Percentiles rank a stretch among this genome's conserved stretches.
These are phyloP conservation scores for Carpatolechia fugitivella DNA, from an alignment of 2,888 invertebrate genomes.

Conservation along the genomic window DNA sequence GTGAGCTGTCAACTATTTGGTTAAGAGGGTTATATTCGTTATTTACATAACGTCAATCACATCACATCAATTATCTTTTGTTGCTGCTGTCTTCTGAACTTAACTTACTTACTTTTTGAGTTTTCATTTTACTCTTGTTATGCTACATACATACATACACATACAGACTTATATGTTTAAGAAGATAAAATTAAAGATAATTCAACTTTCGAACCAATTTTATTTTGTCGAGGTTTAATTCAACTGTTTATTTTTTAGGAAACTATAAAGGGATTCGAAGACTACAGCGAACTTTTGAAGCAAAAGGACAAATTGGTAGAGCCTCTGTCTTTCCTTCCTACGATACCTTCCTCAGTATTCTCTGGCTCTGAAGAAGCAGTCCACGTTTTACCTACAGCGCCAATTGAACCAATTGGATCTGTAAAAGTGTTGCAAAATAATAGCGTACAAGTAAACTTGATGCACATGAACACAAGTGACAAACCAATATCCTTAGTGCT, in stretches of 20 bases:
- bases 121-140: too few relatives aligned
- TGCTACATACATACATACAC: too few relatives aligned
- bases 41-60: too few relatives aligned
- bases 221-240: too few relatives aligned
- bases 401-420: constrained; percentile 64
- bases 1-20: too few relatives aligned
- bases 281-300: constrained; percentile 30
- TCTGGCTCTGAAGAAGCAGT: neutral
- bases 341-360: neutral
- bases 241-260: constrained; percentile 21
- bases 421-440: constrained; percentile 71
- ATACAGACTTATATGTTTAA: too few relatives aligned
- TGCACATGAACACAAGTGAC: constrained; percentile 54
- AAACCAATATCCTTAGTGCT: constrained; percentile 64
- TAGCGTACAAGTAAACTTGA: constrained; percentile 68
- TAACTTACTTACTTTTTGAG: too few relatives aligned
- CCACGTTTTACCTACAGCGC: neutral
- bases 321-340: neutral
- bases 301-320: neutral
- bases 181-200: too few relatives aligned
- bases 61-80: too few relatives aligned
- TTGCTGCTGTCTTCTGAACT: too few relatives aligned
- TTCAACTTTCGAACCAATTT: too few relatives aligned
- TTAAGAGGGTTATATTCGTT: too few relatives aligned
- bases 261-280: constrained; percentile 35